Base-by-base conservation (phyloP, 2,113 vertebrate genomes). In the Crotalus tigris region DNA sequence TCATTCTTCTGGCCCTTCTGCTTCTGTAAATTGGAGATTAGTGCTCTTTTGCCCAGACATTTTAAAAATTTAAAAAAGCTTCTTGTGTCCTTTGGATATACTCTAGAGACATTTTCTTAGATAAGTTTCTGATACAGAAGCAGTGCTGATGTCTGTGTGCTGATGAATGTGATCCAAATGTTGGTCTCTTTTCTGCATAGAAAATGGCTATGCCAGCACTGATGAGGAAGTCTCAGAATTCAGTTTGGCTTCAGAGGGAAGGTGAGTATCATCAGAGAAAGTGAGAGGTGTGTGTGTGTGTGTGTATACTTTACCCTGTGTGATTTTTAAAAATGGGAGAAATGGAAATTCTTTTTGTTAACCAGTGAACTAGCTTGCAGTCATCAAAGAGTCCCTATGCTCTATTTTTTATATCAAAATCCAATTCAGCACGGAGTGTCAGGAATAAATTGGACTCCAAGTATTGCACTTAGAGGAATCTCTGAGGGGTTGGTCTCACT, bases 171-270 rank as follows among this genome's bases (percentile, higher is more conserved):
- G 2, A 2, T 1, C 51, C 17, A 89, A 26, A 44, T 8, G 12
- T 53, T 55, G 26, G 17, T 89, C 29, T 54, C 26, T 7, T 49
- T 87, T 95, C 49, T 64, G 5, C 53, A 1, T 97, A 99, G 99
- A 99, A 96, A 99, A 99, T 0, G 99, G 99, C 90, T 99, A 99
- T 1, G 97, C 97, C 91, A 99, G 99, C 97, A 99, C 99, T 0
- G 99, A 99, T 0, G 99, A 99, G 91, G 99, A 99, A 91, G 97
- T 98, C 1, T 99, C 99, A 0, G 99, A 99, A 96, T 98, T 99
- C 97, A 99, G 98, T 97, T 97, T 98, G 96, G 98, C 98, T 23
- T 99, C 99, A 0, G 99, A 99, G 85, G 98, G 98, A 93, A 99
- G 99, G 99, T 99, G 94, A 98, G 98, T 44, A 1, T 91, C 58